Conservation (phyloP, 2,113 vertebrate genomes). For the Chroicocephalus ridibundus region DNA sequence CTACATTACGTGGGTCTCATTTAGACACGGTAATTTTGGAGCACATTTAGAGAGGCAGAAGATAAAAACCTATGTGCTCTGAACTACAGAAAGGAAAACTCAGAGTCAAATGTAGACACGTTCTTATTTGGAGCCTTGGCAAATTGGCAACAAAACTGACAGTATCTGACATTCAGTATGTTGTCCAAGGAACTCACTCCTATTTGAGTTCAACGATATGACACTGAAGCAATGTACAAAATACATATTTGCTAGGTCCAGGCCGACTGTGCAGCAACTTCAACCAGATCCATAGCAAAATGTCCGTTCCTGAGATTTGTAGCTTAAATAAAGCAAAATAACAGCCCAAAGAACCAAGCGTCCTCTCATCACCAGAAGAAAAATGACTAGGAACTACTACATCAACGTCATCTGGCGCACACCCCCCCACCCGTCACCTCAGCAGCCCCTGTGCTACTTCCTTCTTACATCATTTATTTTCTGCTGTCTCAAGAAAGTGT, state of each 20-base stretch:
- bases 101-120: not conserved
- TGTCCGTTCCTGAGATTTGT: not conserved
- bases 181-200: not conserved
- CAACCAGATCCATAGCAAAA: not conserved
- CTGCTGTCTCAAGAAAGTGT: fast-evolving
- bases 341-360: not conserved
- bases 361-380: not conserved
- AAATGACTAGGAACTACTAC: not conserved
- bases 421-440: fast-evolving
- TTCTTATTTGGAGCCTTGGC: not conserved
- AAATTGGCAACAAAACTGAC: not conserved
- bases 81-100: not conserved
- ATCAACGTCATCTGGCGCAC: not conserved
- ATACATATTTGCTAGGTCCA: not conserved
- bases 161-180: not conserved
- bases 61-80: not conserved
- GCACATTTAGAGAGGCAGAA: not conserved
- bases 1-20: not conserved
- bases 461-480: not conserved
- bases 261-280: not conserved
- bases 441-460: not conserved
- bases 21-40: not conserved
- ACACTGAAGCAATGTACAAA: not conserved
- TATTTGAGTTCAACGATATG: not conserved
- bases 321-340: not conserved